Evolutionary conservation across 2,113 vertebrate genomes (phyloP), one percentile per base, ranked within the genome.

Genomic region (Pangasianodon hypophthalmus): DNA sequence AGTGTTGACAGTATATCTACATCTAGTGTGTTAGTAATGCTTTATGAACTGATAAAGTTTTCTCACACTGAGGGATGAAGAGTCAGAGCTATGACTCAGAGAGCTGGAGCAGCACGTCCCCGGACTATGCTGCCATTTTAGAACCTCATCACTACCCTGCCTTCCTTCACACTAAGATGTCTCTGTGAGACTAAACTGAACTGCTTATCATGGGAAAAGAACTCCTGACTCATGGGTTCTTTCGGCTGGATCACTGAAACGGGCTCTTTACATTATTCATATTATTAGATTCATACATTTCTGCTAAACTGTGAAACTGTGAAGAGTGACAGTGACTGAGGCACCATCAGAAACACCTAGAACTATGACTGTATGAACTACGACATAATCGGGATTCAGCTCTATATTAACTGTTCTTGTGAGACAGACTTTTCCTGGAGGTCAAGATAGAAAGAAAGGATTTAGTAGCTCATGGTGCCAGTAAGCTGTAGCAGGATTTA

Each of bases 71-170:
- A 21, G 37, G 58, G 46, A 18, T 83, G 82, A 92, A 96, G 96
- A 96, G 90, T 94, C 94, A 95, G 96, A 85, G 81, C 94, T 52
- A 84, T 96, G 95, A 95, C 94, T 93, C 93, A 94, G 90, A 86
- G 89, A 93, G 56, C 95, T 96, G 85, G 94, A 91, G 48, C 95
- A 94, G 5, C 92, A 89, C 73, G 94, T 96, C 26, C 37, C 83
- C 96, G 9, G 95, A 96, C 84, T 92, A 91, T 62, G 92, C 95
- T 24, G 84, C 92, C 87, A 92, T 95, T 56, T 85, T 92, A 89
- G 94, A 91, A 77, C 91, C 94, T 1, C 91, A 93, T 87, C 92
- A 96, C 93, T 94, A 92, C 10, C 94, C 96, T 96, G 90, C 95
- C 95, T 92, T 90, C 94, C 86, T 93, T 92, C 90, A 87, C 77